A percentile compares a stretch with the other conserved stretches of the same genome.
phyloP scores from a whole-genome alignment of 1,140 invertebrate species.

The Panagrolaimus sp. region DNA sequence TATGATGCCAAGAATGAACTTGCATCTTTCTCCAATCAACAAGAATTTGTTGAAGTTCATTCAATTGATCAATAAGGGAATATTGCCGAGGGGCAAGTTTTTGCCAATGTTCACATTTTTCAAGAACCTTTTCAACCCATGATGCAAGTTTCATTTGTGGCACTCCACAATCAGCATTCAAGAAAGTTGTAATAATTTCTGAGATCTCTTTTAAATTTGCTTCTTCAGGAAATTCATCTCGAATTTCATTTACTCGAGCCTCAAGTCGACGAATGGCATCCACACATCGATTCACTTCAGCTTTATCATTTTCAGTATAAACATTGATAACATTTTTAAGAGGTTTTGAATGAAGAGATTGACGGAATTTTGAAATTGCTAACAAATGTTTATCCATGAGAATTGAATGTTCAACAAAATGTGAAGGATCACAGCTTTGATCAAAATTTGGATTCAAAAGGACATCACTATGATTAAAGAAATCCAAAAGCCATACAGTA shows the following conservation, averaged over 20 bases:
- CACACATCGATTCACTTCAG: constrained; percentile 71
- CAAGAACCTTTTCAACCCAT: constrained; percentile 75
- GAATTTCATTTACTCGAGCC: constrained; percentile 67
- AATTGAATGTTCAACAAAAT: neutral
- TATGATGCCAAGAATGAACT: constrained; percentile 76
- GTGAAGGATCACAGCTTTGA: neutral
- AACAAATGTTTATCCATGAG: constrained; percentile 4
- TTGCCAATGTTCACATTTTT: constrained; percentile 52
- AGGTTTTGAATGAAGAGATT: neutral
- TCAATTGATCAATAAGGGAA: constrained; percentile 70
- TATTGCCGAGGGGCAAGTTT: constrained; percentile 76
- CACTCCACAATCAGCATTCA: constrained; percentile 71
- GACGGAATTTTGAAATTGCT: neutral
- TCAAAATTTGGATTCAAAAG: neutral
- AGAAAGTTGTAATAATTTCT: constrained; percentile 54
- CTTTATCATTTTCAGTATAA: constrained; percentile 77
- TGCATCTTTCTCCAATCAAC: constrained; percentile 86
- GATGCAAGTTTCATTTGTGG: constrained; percentile 80
- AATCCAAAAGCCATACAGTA: constrained; percentile 17
- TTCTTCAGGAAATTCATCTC: constrained; percentile 81
- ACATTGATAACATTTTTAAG: constrained; percentile 66
- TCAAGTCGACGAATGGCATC: constrained; percentile 68
- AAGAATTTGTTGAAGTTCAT: constrained; percentile 73
- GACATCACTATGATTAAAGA: constrained; percentile 10
- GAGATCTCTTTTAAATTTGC: constrained; percentile 73